Evolutionary conservation across 2,888 invertebrate species (phyloP), one percentile per base, ranked within the genome.

Genomic region (Temnothorax ravouxi): DNA sequence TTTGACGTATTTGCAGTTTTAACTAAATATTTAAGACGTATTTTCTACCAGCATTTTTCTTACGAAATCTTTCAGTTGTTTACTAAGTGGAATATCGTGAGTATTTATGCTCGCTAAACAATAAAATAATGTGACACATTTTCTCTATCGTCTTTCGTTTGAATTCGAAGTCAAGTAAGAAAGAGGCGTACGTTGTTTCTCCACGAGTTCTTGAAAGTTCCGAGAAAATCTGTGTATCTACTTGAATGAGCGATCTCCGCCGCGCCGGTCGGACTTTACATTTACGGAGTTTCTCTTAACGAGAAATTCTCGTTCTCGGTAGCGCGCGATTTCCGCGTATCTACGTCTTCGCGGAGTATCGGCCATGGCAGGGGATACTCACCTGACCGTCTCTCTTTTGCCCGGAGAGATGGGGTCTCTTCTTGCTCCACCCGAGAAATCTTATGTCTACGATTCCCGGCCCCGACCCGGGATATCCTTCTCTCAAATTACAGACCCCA

Each of bases 251-350:
- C 87, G 89, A 92, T 88, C 88, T 72, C 13, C 71, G 41, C 3
- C 82, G 84, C 82, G 77, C 84, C 85, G 72, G 90, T 74, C 87
- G 83, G 89, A 71, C 47, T 92, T 91, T 91, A 92, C 91, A 88
- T 92, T 92, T 92, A 91, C 92, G 92, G 93, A 90, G 90, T 90
- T 91, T 89, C 91, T 88, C 90, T 89, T 89, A 89, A 89, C 92
- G 88, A 91, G 92, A 92, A 92, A 86, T 84, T 89, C 88, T 86
- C 84, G 88, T 91, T 92, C 92, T 87, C 71, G 89, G 92, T 90
- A 92, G 87, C 87, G 88, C 88, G 90, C 88, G 89, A 88, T 91
- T 92, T 93, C 93, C 91, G 89, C 91, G 92, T 92, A 92, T 83
- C 84, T 87, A 87, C 69, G 82, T 88, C 85, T 84, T 76, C 77